Percentiles rank a stretch among this genome's conserved stretches.
phyloP scores from a whole-genome alignment of 2,797 vertebrate genomes.

The Pangasius macronema region DNA sequence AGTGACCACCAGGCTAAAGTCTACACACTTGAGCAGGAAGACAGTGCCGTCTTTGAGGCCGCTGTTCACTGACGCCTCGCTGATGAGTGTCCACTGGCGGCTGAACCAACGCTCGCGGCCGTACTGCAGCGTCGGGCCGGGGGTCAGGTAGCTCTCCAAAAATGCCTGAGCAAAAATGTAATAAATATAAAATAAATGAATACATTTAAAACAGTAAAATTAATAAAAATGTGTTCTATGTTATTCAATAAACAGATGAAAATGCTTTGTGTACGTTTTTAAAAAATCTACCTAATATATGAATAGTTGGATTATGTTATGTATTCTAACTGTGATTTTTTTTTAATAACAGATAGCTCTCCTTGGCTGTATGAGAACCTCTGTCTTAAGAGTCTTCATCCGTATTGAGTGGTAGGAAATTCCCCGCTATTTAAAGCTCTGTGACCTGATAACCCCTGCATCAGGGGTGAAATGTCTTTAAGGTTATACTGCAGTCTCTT shows the following conservation, averaged over 20 bases:
- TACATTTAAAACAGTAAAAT: neutral
- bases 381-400: neutral
- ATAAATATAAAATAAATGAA: neutral
- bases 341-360: neutral
- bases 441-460: neutral
- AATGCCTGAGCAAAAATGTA: constrained; percentile 79
- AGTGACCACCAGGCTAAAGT: constrained; percentile 90
- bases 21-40: constrained; percentile 89
- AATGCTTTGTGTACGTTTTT: neutral
- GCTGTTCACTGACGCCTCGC: constrained; percentile 89
- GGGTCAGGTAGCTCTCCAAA: constrained; percentile 88
- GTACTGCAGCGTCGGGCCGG: constrained; percentile 91
- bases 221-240: no score
- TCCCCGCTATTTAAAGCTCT: neutral
- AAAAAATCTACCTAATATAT: neutral
- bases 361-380: neutral
- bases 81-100: constrained; percentile 91
- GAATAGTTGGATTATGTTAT: neutral
- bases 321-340: neutral
- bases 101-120: constrained; percentile 89
- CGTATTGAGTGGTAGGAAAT: neutral
- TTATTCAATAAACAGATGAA: neutral
- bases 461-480: neutral
- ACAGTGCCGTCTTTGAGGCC: constrained; percentile 82
- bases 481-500: neutral